These are phyloP conservation scores for Phymorhynchus buccinoides DNA, from an alignment of 1,140 invertebrate species.

Conservation along the genomic window DNA sequence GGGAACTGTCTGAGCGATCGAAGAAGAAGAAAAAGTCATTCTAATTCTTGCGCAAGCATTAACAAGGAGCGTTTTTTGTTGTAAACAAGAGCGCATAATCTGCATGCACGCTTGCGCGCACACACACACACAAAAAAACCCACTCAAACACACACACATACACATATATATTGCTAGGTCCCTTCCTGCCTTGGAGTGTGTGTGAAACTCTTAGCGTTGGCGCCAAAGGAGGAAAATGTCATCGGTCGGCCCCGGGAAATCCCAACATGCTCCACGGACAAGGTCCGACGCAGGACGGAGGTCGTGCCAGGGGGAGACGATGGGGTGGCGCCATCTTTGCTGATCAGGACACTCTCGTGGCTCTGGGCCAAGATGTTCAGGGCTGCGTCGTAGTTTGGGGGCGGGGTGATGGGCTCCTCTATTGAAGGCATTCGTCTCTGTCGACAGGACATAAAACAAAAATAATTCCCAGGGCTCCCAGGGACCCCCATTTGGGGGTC, in stretches of 20 bases:
- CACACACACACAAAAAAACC: not conserved
- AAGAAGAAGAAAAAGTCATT: too few relatives aligned
- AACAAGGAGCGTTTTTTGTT: too few relatives aligned
- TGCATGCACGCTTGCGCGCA: not conserved
- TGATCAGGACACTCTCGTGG: conserved; percentile 56
- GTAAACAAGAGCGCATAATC: too few relatives aligned
- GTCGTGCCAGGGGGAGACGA: conserved; percentile 34
- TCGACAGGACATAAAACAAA: conserved; percentile 35
- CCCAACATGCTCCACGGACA: conserved; percentile 51
- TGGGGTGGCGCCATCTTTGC: conserved; percentile 32
- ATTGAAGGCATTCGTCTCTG: conserved; percentile 50
- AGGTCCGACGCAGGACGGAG: conserved; percentile 45
- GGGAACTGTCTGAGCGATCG: too few relatives aligned
- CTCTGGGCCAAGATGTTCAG: conserved; percentile 61
- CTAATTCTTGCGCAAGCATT: too few relatives aligned
- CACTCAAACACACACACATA: not conserved
- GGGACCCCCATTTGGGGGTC: too few relatives aligned
- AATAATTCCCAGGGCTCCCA: too few relatives aligned
- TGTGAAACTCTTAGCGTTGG: not conserved
- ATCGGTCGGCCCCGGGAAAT: conserved; percentile 5
- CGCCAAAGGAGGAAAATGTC: conserved; percentile 21
- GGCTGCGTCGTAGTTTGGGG: conserved; percentile 64
- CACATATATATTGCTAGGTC: not conserved
- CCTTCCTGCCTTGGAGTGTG: too few relatives aligned
- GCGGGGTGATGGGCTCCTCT: conserved; percentile 62